Percentiles rank a stretch among this genome's conserved stretches.
Evolutionary conservation across 1,140 invertebrate genomes (phyloP).

Genomic region (Latrodectus geometricus): DNA sequence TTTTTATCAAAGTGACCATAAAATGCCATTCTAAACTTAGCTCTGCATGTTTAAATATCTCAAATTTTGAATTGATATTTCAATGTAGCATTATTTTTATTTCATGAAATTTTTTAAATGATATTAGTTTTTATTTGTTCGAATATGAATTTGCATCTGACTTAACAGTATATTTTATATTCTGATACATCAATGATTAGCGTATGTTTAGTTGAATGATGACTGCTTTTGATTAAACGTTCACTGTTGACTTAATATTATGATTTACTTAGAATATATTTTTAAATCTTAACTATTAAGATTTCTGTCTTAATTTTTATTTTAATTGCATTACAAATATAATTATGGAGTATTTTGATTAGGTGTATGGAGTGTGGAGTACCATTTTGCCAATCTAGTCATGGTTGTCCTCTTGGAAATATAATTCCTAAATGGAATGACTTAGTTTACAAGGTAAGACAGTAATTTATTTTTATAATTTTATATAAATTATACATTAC

Average conservation of each 20-base stretch:
- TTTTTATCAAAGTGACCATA: too few relatives aligned
- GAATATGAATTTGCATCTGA: too few relatives aligned
- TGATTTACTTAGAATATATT: not conserved
- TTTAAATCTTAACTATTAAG: too few relatives aligned
- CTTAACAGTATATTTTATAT: too few relatives aligned
- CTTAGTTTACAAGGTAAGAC: constrained; percentile 82
- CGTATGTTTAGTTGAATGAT: not conserved
- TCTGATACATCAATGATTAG: too few relatives aligned
- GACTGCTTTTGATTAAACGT: not conserved
- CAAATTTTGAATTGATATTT: too few relatives aligned
- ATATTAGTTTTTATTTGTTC: too few relatives aligned
- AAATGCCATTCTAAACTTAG: too few relatives aligned
- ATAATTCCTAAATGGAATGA: constrained; percentile 99
- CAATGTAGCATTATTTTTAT: too few relatives aligned
- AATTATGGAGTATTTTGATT: not conserved
- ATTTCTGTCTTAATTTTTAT: too few relatives aligned
- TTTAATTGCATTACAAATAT: not conserved
- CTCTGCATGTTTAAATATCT: too few relatives aligned
- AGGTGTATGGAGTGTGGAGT: constrained; percentile 99
- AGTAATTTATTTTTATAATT: not conserved
- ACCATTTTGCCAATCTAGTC: constrained; percentile 97
- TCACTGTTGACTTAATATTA: not conserved
- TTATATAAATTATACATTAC: not conserved
- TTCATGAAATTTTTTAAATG: too few relatives aligned
- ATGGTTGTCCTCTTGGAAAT: constrained; percentile 97